These are phyloP conservation scores for Spisula solida DNA, from an alignment of 2,888 invertebrate species.

Conservation along the genomic window DNA sequence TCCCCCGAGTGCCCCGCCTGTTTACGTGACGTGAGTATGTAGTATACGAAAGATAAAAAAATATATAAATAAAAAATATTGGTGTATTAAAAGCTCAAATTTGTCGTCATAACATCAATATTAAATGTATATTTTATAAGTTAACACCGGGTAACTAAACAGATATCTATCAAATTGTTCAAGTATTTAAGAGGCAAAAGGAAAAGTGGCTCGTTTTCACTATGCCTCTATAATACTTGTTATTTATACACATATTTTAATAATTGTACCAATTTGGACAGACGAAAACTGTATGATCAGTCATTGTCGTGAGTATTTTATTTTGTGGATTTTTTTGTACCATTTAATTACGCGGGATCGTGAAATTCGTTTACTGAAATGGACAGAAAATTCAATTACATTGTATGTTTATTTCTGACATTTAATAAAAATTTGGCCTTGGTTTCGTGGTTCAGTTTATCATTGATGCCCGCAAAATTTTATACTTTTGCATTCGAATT, in stretches of 20 bases:
- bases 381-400: no score
- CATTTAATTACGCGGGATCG: no score
- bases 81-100: neutral
- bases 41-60: slow-evolving; percentile 4
- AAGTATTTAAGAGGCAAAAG: slow-evolving; percentile 11
- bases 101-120: neutral
- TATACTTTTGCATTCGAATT: no score
- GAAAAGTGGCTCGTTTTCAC: neutral
- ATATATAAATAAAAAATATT: slow-evolving; percentile 2
- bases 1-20: slow-evolving; percentile 22
- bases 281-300: neutral
- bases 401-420: no score
- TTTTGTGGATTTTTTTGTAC: no score
- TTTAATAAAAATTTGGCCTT: no score
- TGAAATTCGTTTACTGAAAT: no score
- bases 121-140: neutral
- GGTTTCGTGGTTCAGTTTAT: no score
- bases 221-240: neutral
- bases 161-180: neutral
- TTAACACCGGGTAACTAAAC: neutral
- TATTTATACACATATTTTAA: neutral
- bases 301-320: no score
- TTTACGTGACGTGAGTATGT: slow-evolving; percentile 26
- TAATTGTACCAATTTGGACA: neutral
- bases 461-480: no score